Base-by-base conservation (phyloP, 2,797 vertebrate genomes). In the Coccyzus lansbergi region DNA sequence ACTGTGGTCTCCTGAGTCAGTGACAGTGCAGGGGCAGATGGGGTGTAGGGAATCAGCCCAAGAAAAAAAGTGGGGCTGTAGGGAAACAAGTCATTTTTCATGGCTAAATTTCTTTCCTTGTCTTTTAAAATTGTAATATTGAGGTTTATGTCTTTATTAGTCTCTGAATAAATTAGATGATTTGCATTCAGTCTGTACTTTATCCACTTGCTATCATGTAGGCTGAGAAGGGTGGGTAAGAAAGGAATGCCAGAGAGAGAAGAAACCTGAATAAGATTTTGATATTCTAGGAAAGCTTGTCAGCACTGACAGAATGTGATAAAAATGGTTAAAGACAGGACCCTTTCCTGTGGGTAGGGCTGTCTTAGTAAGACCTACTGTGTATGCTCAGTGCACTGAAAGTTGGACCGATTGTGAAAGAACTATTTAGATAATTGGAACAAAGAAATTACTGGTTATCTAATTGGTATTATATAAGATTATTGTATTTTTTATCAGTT, bases 21-120 rank as follows among this genome's bases (percentile, higher is more conserved):
- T 29, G 28, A 14, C 31, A n/a, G 1, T 7, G 49, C 8, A 22
- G 0, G 2, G 44, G 53, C 33, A 48, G 36, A 42, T 4, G 8
- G 15, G 24, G 5, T 0, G 0, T 5, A 28, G 29, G 15, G 26
- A 90, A 78, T 70, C 46, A 44, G 1, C 6, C 15, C 24, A 38
- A 20, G 22, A 34, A 19, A n/a, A 85, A 28, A 26, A 25, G 2
- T 19, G 4, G 1, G 15, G 4, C 16, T 5, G 12, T 49, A 91
- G 25, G 44, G n/a, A 60, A 67, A 10, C 13, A 28, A 40, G 17
- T 4, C 0, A 20, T 42, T 90, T 88, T 78, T 69, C 12, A 2
- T n/a, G 9, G 18, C 51, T 38, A 53, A 22, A n/a, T 51, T 59
- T 67, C 1, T 84, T 70, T 62, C 14, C 6, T 1, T 13, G 8